Evolutionary conservation across 92 coral and sea anemone genomes (phyloP), one percentile per base, ranked within the genome.

Genomic region (Scolanthus callimorphus): DNA sequence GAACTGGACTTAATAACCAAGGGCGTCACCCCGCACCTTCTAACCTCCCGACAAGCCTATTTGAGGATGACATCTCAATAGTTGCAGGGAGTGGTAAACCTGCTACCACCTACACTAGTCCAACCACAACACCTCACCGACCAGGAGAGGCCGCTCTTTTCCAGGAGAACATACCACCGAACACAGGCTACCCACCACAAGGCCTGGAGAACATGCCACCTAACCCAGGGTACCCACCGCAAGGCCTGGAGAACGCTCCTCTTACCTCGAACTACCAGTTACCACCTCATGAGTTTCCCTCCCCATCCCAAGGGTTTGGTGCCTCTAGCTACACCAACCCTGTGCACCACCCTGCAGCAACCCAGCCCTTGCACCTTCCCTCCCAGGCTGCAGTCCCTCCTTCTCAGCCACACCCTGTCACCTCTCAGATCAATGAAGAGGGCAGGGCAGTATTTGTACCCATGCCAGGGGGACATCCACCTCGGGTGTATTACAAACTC

Each of bases 121-220:
- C 39, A 24, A 15, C 71, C 15, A 31, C 31, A 0, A 1, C 34
- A 6, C 38, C 48, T 3, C 17, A 17, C 39, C 47, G 28, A 47
- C 34, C 19, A 24, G 49, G 46, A 10, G 9, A 48, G 39, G 26
- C 56, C 31, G 9, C 49, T 10, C 29, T 21, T 13, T 28, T 49
- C 27, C 44, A 57, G 63, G 49, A 24, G 2, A 50, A 65, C 23
- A 17, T 52, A 11, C 51, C 61, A 11, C 31, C 23, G 9, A 22
- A 31, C n/a, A 50, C 50, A 65, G 71, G 60, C 17, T 37, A 51
- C 53, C 61, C 65, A 50, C 20, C 57, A 34, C 8, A 34, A 15
- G 41, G 41, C 8, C 41, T 34, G n/a, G 49, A 24, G 2, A 50
- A 65, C 23, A 17, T 52, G 11, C 51, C 61, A 11, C 31, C 23